phyloP scores from a whole-genome alignment of 2,797 vertebrate species.

The Dendrocincla fuliginosa region DNA sequence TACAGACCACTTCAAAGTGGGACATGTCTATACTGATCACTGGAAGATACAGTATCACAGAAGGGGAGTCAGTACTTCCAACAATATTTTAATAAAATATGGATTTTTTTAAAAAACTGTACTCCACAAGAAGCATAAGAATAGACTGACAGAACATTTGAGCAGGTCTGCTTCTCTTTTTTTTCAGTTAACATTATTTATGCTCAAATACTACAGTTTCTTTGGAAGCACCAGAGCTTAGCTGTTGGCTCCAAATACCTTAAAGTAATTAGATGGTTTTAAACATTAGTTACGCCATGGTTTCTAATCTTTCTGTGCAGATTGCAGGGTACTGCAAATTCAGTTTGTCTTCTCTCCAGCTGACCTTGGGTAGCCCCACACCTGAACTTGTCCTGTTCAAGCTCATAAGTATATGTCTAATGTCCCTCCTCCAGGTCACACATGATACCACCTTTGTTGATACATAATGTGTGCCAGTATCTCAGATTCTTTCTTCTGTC shows the following conservation, averaged over 20 bases:
- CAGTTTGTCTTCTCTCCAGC: not conserved
- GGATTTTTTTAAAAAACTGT: not conserved
- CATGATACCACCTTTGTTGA: not conserved
- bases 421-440: not conserved
- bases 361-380: not conserved
- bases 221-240: not conserved
- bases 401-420: not conserved
- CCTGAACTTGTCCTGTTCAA: not conserved
- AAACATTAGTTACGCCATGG: not conserved
- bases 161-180: not conserved
- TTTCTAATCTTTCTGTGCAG: not conserved
- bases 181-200: not conserved
- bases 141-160: not conserved
- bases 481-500: not conserved
- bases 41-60: not conserved
- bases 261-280: not conserved
- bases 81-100: not conserved
- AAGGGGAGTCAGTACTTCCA: slow-evolving; percentile 22
- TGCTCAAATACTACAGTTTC: not conserved
- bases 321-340: not conserved
- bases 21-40: slow-evolving; percentile 36
- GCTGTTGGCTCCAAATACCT: not conserved
- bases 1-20: slow-evolving; percentile 43
- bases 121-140: not conserved
- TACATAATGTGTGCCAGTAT: not conserved